Base-by-base conservation (phyloP, 2,113 vertebrate species). In the Accipiter cooperii region DNA sequence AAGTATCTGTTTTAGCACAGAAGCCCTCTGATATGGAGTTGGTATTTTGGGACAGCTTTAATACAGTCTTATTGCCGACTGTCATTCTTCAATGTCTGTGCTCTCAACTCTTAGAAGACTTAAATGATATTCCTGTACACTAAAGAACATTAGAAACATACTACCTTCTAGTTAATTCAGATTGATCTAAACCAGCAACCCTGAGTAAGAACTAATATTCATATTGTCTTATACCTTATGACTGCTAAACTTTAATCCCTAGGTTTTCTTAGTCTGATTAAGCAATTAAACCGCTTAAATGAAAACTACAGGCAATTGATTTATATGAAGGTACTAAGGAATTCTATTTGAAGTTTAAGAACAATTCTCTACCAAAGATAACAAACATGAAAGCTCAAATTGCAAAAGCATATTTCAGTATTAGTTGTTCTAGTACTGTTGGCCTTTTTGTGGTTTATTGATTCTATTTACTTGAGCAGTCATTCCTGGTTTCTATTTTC, bases 261-360 rank as follows among this genome's bases (percentile, higher is more conserved):
- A 84, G 26, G 57, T 91, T 84, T 86, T 90, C 87, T 87, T 96
- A 96, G 77, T 92, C 83, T 87, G 55, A 89, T 94, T 96, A 97
- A 84, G 77, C 93, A 96, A 97, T 95, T 96, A 96, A 93, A 96
- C 95, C 87, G 80, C 87, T 91, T 96, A 96, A 96, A 64, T 91
- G 80, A 94, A 94, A 85, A 91, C 81, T 58, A 90, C 61, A 94
- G 77, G 54, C 95, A 93, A 94, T 63, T 97, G 91, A 93, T 85
- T 96, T 74, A 84, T 73, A 84, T 26, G 61, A 95, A 93, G 14
- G 34, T 34, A 54, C 21, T 86, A 89, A 89, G 78, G 92, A 97
- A 97, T 96, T 97, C 76, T 88, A 34, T 93, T 91, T 96, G 60
- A 96, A 92, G 49, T 93, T 96, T 92, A 95, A 89, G 95, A 95